Base-by-base conservation (phyloP, 2,113 vertebrate genomes). In the Tachycineta bicolor region DNA sequence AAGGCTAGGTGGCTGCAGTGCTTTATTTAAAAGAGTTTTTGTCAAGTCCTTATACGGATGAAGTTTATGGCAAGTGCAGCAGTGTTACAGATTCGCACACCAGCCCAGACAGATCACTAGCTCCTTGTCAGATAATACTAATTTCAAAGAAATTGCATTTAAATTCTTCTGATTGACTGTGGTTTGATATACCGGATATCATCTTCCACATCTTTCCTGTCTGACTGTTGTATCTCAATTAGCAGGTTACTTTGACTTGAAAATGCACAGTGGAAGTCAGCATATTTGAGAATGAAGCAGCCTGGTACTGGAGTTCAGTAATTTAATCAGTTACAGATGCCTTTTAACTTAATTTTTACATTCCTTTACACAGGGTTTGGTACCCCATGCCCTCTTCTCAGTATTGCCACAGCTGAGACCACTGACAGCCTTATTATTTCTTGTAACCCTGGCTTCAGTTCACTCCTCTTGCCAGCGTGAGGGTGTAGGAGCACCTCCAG, bases 1-100 rank as follows among this genome's bases (percentile, higher is more conserved):
- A 94, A 93, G 96, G 94, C 94, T 97, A 95, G 95, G 82, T 96
- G 94, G 94, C 94, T 93, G 91, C 94, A 97, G 90, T 90, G 95
- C 84, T 87, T 94, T 96, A 93, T 87, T 87, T 95, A 88, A 94
- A 83, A 52, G 53, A 89, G 26, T 25, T 87, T 89, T 75, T 92
- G 46, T 87, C 23, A 60, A 55, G 41, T 71, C 50, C 28, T 87
- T 70, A 43, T 3, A 9, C 43, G 43, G 74, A 44, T 80, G 46
- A 76, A 50, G 25, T 71, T 78, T 87, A 34, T 53, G 22, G 41
- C 44, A 29, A 75, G 56, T 60, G 49, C 37, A 81, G 47, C 17
- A n/a, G 0, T 0, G 62, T 84, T 69, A 46, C 37, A 71, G 62
- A 55, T 59, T 86, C 28, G 29, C n/a, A 56, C 23, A 71, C 26